Percentiles rank a stretch among this genome's conserved stretches.
These are phyloP conservation scores for Tryphoninae sp. DNA, from an alignment of 2,888 invertebrate genomes.

Conservation along the genomic window DNA sequence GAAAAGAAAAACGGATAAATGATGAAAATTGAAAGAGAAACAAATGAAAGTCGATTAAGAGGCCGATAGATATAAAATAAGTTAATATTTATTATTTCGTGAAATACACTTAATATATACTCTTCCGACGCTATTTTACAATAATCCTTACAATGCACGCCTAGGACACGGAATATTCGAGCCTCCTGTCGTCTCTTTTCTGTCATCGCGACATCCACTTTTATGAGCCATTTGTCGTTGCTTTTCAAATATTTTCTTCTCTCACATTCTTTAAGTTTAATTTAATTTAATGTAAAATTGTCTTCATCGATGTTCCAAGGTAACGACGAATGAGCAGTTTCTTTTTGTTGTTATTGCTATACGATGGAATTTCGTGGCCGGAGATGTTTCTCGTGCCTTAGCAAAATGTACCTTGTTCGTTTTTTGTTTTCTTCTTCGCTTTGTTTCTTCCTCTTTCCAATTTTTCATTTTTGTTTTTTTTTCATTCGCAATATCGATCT, in stretches of 20 bases:
- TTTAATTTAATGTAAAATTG: background rate
- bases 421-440: slow-evolving; percentile 30
- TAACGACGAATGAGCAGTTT: slow-evolving; percentile 66
- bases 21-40: slow-evolving; percentile 46
- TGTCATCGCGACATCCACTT: slow-evolving; percentile 17
- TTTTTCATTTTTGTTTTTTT: slow-evolving; percentile 57
- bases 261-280: background rate
- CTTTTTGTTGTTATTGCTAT: slow-evolving; percentile 65
- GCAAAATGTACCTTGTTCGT: slow-evolving; percentile 55
- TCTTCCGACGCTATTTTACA: slow-evolving; percentile 73
- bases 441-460: slow-evolving; percentile 35
- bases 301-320: slow-evolving; percentile 21
- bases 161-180: slow-evolving; percentile 65
- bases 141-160: slow-evolving; percentile 68
- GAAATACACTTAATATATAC: slow-evolving; percentile 76
- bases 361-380: slow-evolving; percentile 60
- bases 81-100: slow-evolving; percentile 76
- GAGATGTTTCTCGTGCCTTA: slow-evolving; percentile 64
- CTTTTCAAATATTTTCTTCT: slow-evolving; percentile 5
- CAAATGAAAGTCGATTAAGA: slow-evolving; percentile 66
- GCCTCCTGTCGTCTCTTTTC: slow-evolving; percentile 50
- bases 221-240: slow-evolving; percentile 43
- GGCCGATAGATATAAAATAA: slow-evolving; percentile 75
- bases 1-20: background rate
- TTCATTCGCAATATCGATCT: slow-evolving; percentile 49